Conservation (phyloP, 2,797 vertebrate genomes). For the Dipus sagitta region DNA sequence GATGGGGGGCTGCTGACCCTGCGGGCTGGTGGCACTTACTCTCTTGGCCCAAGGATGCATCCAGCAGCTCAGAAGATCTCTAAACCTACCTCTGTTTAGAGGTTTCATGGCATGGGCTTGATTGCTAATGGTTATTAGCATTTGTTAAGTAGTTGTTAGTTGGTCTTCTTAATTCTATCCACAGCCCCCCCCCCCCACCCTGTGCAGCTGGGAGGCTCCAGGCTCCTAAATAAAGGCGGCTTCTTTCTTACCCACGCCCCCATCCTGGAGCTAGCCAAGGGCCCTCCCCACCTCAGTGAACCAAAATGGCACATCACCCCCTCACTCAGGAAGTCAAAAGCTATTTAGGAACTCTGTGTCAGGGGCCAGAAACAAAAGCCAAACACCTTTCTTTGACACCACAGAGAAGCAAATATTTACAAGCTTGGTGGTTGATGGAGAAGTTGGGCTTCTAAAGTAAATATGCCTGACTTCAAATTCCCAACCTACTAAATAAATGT, state of each 20-base stretch:
- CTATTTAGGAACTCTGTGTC: background rate
- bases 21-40: background rate
- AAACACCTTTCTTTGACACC: background rate
- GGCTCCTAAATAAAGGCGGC: background rate
- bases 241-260: background rate
- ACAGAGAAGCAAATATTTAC: background rate
- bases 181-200: no score
- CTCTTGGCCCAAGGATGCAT: background rate
- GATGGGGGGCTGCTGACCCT: background rate
- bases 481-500: background rate
- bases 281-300: background rate
- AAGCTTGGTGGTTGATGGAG: background rate
- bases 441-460: slow-evolving; percentile 4
- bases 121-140: background rate
- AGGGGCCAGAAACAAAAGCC: background rate
- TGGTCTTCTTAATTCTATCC: no score
- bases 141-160: no score
- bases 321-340: background rate
- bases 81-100: background rate
- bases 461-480: background rate
- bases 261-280: background rate
- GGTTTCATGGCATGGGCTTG: background rate
- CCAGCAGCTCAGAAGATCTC: background rate
- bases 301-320: background rate
- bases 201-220: no score